Evolutionary conservation across 2,113 vertebrate species (phyloP).

Genomic region (Alaudala cheleensis): DNA sequence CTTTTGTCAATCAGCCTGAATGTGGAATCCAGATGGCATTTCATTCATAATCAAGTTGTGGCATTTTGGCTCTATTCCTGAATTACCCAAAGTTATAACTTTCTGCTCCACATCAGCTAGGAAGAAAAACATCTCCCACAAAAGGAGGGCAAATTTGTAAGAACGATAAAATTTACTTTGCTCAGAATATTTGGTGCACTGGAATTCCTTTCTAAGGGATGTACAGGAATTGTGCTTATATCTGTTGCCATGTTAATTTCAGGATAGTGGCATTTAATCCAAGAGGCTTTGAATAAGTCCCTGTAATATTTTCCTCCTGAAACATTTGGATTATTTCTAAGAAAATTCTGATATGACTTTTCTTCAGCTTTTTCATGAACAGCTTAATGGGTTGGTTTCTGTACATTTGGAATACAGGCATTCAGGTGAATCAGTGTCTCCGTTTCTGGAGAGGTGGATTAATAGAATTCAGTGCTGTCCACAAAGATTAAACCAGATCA

Average conservation of each 20-base stretch:
- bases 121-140: neutral
- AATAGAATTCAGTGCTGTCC: conserved; percentile 24
- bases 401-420: neutral
- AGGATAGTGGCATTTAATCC: neutral
- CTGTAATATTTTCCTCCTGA: neutral
- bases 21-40: conserved; percentile 33
- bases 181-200: neutral
- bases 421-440: conserved; percentile 12
- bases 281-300: neutral
- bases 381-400: neutral
- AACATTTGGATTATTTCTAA: neutral
- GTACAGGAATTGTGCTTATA: neutral
- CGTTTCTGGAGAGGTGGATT: neutral
- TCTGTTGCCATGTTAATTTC: neutral
- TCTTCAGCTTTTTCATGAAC: fast-evolving
- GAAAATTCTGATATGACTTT: neutral
- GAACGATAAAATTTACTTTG: neutral
- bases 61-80: conserved; percentile 36
- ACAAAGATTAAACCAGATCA: conserved; percentile 35
- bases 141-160: neutral
- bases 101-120: neutral
- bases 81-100: neutral
- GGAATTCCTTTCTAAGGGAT: neutral
- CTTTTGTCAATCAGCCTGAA: neutral
- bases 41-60: conserved; percentile 32